These are phyloP conservation scores for Megaptera novaeangliae DNA, from an alignment of 2,113 vertebrate genomes.

Conservation along the genomic window DNA sequence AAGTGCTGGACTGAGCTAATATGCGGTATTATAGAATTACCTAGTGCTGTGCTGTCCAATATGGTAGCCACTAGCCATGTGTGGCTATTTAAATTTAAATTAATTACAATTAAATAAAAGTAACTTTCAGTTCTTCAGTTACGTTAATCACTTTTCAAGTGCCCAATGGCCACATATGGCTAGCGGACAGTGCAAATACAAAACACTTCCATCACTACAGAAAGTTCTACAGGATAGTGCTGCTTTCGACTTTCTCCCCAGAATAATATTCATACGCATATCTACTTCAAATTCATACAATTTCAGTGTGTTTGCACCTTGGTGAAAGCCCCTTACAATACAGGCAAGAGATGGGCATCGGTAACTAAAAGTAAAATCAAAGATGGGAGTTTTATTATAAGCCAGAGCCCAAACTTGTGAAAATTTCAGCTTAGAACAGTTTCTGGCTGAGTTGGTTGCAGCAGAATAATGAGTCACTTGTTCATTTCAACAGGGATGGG, in stretches of 20 bases:
- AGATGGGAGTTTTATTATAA: conserved; percentile 4
- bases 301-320: neutral
- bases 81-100: neutral
- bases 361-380: conserved; percentile 7
- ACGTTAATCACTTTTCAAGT: neutral
- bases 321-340: neutral
- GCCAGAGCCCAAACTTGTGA: neutral
- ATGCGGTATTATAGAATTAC: neutral
- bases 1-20: neutral
- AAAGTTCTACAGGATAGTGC: neutral
- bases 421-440: neutral
- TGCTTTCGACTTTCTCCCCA: neutral
- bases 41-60: neutral
- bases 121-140: neutral
- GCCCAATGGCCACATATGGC: neutral
- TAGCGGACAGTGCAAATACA: neutral
- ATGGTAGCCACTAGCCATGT: neutral
- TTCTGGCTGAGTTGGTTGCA: neutral
- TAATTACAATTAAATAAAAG: neutral
- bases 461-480: conserved; percentile 26
- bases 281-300: neutral
- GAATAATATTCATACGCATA: neutral
- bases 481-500: neutral
- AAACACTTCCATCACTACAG: neutral
- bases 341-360: neutral